Base-by-base conservation (phyloP, 2,797 vertebrate genomes). In the Anguilla anguilla region DNA sequence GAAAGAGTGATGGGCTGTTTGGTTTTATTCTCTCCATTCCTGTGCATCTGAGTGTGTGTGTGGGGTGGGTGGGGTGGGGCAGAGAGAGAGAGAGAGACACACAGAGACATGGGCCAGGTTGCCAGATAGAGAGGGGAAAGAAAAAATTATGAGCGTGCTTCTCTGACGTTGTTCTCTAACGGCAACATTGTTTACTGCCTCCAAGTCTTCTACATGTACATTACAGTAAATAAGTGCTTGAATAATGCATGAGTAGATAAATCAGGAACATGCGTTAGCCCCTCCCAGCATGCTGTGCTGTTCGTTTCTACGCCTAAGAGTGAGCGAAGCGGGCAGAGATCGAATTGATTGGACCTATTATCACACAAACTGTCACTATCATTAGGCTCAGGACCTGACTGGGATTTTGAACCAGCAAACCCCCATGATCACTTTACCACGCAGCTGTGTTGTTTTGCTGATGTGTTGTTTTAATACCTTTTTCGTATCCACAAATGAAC, bases 181-280 rank as follows among this genome's bases (percentile, higher is more conserved):
- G 6, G 74, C 35, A 17, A 79, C 35, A 79, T 46, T 79, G 35
- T 79, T 79, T 43, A 79, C 74, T 17, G 35, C 74, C 22, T 22
- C 35, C 74, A 79, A 79, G 74, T 43, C 39, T 39, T 17, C 35
- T 79, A 22, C 74, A 79, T 39, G 15, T 43, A 79, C 74, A 79
- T 35, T 43, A 43, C 35, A 17, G 72, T 79, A 46, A 79, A 79
- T 79, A 79, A 79, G 22, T 17, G 35, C 35, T 39, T 79, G 17
- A 79, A 79, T 79, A 79, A 79, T 79, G 43, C 35, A 79, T 79
- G 74, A 17, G 11, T 79, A 79, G 74, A 79, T 79, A 43, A 79
- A 79, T 79, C 35, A 79, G 35, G 74, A 79, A 74, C 35, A 79
- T 79, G 39, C 74, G 43, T 79, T 79, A 79, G 35, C 15, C 74